Conservation (phyloP, 2,113 vertebrate genomes). For the Paraplagusia blochii region DNA sequence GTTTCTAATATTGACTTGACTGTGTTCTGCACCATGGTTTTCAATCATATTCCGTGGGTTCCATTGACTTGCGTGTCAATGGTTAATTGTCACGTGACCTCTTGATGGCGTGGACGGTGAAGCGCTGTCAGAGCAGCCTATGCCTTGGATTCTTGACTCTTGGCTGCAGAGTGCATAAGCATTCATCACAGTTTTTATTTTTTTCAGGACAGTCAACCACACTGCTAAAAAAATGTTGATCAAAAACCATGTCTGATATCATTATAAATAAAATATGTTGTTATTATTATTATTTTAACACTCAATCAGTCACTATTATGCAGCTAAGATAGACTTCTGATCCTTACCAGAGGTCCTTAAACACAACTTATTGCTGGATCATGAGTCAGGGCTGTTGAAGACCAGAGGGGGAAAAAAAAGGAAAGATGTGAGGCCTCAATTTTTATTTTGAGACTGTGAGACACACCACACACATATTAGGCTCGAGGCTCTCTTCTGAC, state of each 20-base stretch:
- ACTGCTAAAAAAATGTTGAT: no score
- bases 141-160: background rate
- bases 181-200: background rate
- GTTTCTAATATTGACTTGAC: conserved; percentile 29
- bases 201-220: background rate
- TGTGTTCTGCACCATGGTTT: conserved; percentile 37
- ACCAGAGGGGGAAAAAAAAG: background rate
- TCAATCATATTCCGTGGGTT: conserved; percentile 29
- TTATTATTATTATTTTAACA: no score
- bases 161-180: background rate
- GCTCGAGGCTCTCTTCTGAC: background rate
- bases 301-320: no score
- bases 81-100: conserved; percentile 35
- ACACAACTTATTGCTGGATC: no score
- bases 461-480: conserved; percentile 17
- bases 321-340: no score
- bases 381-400: no score
- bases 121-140: conserved; percentile 17
- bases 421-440: conserved; percentile 7
- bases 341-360: no score
- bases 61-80: conserved; percentile 36
- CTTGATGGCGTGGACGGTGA: conserved; percentile 13
- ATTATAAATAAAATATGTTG: no score
- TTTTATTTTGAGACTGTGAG: conserved; percentile 17
- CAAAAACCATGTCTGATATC: background rate